Percentiles rank a stretch among this genome's conserved stretches.
Evolutionary conservation across 2,888 invertebrate species (phyloP).

Genomic region (Clivina fossor): DNA sequence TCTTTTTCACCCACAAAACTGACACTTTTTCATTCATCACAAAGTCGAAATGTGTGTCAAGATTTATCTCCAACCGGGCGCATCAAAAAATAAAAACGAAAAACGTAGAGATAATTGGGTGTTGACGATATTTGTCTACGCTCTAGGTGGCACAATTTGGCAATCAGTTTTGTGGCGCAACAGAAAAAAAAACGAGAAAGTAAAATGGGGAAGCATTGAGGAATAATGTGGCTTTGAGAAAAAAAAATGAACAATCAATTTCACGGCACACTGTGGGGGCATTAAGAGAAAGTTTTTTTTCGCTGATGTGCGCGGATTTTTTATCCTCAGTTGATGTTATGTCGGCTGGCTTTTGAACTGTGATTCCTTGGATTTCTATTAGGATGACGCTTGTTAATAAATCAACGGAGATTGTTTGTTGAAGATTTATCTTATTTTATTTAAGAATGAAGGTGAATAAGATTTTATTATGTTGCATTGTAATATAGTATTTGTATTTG

Average conservation of each 20-base stretch:
- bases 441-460: too few species aligned
- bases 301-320: background rate
- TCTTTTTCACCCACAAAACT: background rate
- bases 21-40: slow-evolving; percentile 16
- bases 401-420: too few species aligned
- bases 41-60: slow-evolving; percentile 18
- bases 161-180: background rate
- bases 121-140: slow-evolving; percentile 14
- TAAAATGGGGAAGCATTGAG: slow-evolving; percentile 4
- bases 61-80: slow-evolving; percentile 12
- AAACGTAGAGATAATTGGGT: slow-evolving; percentile 22
- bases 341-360: too few species aligned
- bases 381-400: too few species aligned
- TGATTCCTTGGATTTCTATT: too few species aligned
- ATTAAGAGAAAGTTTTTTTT: background rate
- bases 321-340: slow-evolving; percentile 12
- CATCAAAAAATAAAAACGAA: slow-evolving; percentile 24
- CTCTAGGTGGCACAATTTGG: background rate
- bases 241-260: slow-evolving; percentile 26
- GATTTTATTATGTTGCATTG: too few species aligned
- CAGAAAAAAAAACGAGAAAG: slow-evolving; percentile 1
- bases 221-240: too few species aligned
- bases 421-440: too few species aligned
- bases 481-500: too few species aligned
- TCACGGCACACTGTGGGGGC: background rate